phyloP scores from a whole-genome alignment of 2,113 vertebrate genomes.

The Podarcis raffonei region DNA sequence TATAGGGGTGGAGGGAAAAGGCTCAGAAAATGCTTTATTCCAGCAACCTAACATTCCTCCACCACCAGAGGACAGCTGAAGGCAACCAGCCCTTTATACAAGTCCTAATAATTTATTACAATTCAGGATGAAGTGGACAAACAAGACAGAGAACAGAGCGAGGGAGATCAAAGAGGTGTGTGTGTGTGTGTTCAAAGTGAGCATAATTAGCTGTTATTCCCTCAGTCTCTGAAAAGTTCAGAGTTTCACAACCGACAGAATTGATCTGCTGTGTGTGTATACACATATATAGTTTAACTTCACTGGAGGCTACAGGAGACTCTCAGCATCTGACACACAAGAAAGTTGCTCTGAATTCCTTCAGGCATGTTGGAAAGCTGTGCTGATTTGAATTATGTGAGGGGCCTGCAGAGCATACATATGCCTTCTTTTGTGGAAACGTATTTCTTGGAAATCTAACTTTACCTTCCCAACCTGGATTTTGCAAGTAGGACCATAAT shows the following conservation, averaged over 20 bases:
- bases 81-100: slow-evolving; percentile 26
- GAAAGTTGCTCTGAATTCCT: slow-evolving; percentile 73
- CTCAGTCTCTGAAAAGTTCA: slow-evolving; percentile 64
- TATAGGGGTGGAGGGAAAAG: neutral
- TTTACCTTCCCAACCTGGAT: slow-evolving; percentile 41
- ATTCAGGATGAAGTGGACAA: slow-evolving; percentile 59
- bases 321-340: slow-evolving; percentile 64
- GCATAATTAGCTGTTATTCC: slow-evolving; percentile 68
- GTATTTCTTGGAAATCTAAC: slow-evolving; percentile 70
- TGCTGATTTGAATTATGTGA: slow-evolving; percentile 67
- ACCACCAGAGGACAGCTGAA: slow-evolving; percentile 23
- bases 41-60: neutral
- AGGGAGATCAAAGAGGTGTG: slow-evolving; percentile 60
- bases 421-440: slow-evolving; percentile 72
- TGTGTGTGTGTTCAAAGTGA: slow-evolving; percentile 58
- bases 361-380: slow-evolving; percentile 72
- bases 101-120: slow-evolving; percentile 54
- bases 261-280: slow-evolving; percentile 49
- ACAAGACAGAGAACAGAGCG: slow-evolving; percentile 56
- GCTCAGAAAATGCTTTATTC: neutral
- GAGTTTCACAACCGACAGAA: slow-evolving; percentile 66
- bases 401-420: slow-evolving; percentile 69
- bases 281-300: slow-evolving; percentile 46
- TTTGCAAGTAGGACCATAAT: slow-evolving; percentile 55
- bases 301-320: slow-evolving; percentile 66